Evolutionary conservation across 2,888 invertebrate genomes (phyloP).

Genomic region (Drosophila dives): DNA sequence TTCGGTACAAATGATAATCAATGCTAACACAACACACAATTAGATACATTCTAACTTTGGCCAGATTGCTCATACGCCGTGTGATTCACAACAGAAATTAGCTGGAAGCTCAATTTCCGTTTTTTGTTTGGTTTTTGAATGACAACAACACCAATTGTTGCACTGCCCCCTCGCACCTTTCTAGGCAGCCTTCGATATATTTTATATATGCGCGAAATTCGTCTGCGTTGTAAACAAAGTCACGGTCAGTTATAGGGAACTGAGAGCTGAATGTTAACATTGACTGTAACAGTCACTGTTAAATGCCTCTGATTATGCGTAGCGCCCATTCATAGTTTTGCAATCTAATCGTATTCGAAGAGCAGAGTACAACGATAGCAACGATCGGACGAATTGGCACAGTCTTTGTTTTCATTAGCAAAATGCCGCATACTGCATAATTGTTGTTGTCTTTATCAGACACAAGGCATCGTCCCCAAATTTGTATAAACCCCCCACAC

Average conservation of each 20-base stretch:
- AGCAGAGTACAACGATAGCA: slow-evolving; percentile 50
- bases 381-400: slow-evolving; percentile 2
- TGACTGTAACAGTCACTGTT: slow-evolving; percentile 9
- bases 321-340: slow-evolving; percentile 65
- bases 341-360: slow-evolving; percentile 61
- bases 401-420: slow-evolving; percentile 19
- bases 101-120: slow-evolving; percentile 65
- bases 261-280: slow-evolving; percentile 14
- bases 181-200: not conserved
- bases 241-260: slow-evolving; percentile 49
- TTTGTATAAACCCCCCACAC: slow-evolving; percentile 8
- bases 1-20: not conserved
- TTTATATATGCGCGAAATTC: slow-evolving; percentile 37
- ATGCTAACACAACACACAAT: slow-evolving; percentile 5
- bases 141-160: slow-evolving; percentile 23
- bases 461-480: slow-evolving; percentile 25
- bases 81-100: slow-evolving; percentile 61
- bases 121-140: slow-evolving; percentile 46
- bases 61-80: slow-evolving; percentile 60
- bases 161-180: not conserved
- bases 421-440: slow-evolving; percentile 42
- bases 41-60: slow-evolving; percentile 36
- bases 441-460: slow-evolving; percentile 31
- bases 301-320: slow-evolving; percentile 22
- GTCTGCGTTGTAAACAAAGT: slow-evolving; percentile 63